These are phyloP conservation scores for Boloria selene DNA, from an alignment of 2,888 invertebrate genomes.

Conservation along the genomic window DNA sequence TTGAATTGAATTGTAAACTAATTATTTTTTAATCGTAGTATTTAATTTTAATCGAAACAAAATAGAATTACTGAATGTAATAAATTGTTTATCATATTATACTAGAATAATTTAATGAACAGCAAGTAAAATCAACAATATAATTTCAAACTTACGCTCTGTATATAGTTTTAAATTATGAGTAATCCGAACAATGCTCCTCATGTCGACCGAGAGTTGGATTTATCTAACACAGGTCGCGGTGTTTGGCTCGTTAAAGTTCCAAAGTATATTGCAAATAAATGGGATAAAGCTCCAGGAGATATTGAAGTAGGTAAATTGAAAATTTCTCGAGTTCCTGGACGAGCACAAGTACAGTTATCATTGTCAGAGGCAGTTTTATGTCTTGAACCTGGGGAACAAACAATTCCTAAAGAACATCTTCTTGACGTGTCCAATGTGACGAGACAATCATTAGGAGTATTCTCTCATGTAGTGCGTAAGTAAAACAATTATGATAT, in stretches of 20 bases:
- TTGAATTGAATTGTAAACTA: too few species aligned
- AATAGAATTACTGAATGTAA: too few species aligned
- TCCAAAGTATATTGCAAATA: constrained; percentile 97
- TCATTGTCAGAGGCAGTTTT: constrained; percentile 91
- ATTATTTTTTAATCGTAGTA: too few species aligned
- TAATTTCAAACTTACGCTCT: not conserved
- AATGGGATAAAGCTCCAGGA: constrained; percentile 96
- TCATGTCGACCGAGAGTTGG: constrained; percentile 90
- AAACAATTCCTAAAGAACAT: constrained; percentile 94
- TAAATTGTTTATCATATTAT: too few species aligned
- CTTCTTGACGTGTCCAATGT: constrained; percentile 95
- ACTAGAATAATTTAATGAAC: too few species aligned
- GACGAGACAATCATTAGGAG: constrained; percentile 94
- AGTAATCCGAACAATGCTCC: constrained; percentile 58
- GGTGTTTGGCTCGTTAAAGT: constrained; percentile 98
- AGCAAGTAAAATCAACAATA: not conserved
- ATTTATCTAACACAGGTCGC: constrained; percentile 93
- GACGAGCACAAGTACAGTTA: constrained; percentile 94
- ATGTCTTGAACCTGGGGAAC: constrained; percentile 89
- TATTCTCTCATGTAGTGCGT: constrained; percentile 93
- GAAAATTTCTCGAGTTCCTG: constrained; percentile 90
- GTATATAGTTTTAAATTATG: constrained; percentile 41
- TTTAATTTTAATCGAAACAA: too few species aligned
- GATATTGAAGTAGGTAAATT: constrained; percentile 97
- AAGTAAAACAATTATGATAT: constrained; percentile 55